Conservation (phyloP, 1,140 invertebrate genomes). For the Leptonema lineaticorne region DNA sequence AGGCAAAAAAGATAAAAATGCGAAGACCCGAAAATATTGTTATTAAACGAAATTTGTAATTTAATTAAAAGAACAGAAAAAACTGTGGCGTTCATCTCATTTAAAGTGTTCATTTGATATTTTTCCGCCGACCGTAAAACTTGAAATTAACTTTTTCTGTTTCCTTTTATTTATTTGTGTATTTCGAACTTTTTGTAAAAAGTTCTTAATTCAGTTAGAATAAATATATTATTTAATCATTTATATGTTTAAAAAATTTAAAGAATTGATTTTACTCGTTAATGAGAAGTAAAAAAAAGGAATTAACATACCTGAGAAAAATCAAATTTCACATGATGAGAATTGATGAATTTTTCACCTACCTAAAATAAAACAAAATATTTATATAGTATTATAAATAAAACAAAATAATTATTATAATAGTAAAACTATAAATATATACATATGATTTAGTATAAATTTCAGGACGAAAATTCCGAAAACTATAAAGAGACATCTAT, state of each 20-base stretch:
- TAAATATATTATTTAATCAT: not conserved
- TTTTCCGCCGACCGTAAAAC: not conserved
- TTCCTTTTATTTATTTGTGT: not conserved
- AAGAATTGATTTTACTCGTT: too few species aligned
- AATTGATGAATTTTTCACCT: not conserved
- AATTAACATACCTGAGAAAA: too few species aligned
- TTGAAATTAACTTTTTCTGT: not conserved
- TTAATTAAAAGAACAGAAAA: conserved; percentile 3
- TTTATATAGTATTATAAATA: not conserved
- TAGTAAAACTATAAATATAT: not conserved
- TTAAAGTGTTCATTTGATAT: not conserved
- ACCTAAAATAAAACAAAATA: not conserved
- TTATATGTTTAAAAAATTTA: too few species aligned
- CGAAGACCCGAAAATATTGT: too few species aligned
- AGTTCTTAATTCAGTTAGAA: not conserved
- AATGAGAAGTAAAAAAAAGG: too few species aligned
- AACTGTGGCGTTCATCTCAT: not conserved
- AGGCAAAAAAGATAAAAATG: too few species aligned
- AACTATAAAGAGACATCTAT: not conserved
- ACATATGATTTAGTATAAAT: not conserved
- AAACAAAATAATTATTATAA: not conserved
- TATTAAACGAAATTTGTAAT: conserved; percentile 6
- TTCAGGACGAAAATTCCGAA: not conserved
- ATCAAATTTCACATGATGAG: too few species aligned
- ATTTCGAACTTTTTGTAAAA: not conserved